These are phyloP conservation scores for Tretioscincus oriximinensis DNA, from an alignment of 2,113 vertebrate species.

Conservation along the genomic window DNA sequence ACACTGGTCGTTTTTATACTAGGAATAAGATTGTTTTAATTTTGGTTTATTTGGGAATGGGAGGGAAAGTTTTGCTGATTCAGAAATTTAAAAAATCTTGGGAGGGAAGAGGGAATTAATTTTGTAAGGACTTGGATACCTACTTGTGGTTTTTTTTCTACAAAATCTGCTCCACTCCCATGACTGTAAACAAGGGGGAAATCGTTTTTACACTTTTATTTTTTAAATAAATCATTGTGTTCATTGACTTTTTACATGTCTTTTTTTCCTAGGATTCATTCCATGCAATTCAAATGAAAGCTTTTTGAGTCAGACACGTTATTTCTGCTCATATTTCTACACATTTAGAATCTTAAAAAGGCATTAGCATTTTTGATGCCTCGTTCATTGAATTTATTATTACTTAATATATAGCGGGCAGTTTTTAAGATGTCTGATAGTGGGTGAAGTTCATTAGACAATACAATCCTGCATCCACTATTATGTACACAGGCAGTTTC, in stretches of 20 bases:
- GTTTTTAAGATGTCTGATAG: slow-evolving; percentile 61
- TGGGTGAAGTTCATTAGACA: slow-evolving; percentile 69
- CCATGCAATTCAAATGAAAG: slow-evolving; percentile 62
- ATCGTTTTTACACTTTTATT: slow-evolving; percentile 84
- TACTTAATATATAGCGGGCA: slow-evolving; percentile 63
- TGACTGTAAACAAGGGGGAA: slow-evolving; percentile 74
- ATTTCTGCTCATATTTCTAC: slow-evolving; percentile 50
- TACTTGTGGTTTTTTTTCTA: slow-evolving; percentile 73
- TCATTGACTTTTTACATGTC: slow-evolving; percentile 78
- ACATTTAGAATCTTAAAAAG: slow-evolving; percentile 59
- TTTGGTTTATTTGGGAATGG: slow-evolving; percentile 67
- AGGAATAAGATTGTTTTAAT: slow-evolving; percentile 76
- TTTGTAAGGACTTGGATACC: slow-evolving; percentile 82
- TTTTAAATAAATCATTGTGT: slow-evolving; percentile 86
- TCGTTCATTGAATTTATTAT: slow-evolving; percentile 49
- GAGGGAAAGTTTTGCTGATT: slow-evolving; percentile 71
- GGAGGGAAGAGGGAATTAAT: slow-evolving; percentile 67
- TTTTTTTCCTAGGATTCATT: slow-evolving; percentile 79
- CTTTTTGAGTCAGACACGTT: slow-evolving; percentile 61
- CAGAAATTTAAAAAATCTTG: slow-evolving; percentile 68
- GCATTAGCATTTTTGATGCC: slow-evolving; percentile 56
- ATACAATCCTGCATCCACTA: slow-evolving; percentile 66
- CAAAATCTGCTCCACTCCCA: slow-evolving; percentile 76
- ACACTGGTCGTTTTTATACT: slow-evolving; percentile 85
- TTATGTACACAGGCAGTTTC: slow-evolving; percentile 68